These are phyloP conservation scores for Champsocephalus esox DNA, from an alignment of 2,797 vertebrate genomes.

Conservation along the genomic window DNA sequence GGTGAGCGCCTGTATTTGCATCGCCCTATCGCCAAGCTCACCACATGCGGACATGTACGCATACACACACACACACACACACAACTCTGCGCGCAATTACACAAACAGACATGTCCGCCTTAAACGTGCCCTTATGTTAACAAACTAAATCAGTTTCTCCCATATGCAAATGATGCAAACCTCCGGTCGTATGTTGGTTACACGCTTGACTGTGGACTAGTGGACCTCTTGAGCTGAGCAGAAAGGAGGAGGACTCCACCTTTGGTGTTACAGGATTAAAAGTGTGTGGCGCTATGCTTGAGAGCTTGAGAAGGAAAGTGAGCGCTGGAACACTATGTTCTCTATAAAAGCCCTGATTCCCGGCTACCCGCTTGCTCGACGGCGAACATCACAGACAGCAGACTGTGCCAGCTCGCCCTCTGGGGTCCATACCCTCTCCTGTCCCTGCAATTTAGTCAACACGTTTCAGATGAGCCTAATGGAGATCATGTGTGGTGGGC, in stretches of 20 bases:
- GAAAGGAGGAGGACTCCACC: slow-evolving; percentile 60
- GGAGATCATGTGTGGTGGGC: slow-evolving; percentile 82
- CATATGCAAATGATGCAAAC: slow-evolving; percentile 85
- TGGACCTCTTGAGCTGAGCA: slow-evolving; percentile 78
- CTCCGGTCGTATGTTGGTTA: slow-evolving; percentile 82
- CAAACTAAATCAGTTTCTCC: slow-evolving; percentile 85
- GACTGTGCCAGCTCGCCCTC: slow-evolving; percentile 78
- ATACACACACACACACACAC: slow-evolving; percentile 47
- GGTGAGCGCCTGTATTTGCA: slow-evolving; percentile 87
- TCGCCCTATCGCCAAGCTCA: slow-evolving; percentile 71
- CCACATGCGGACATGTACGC: slow-evolving; percentile 63
- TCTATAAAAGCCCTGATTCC: slow-evolving; percentile 77
- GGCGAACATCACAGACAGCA: slow-evolving; percentile 77
- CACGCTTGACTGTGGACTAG: slow-evolving; percentile 88
- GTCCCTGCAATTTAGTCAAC: slow-evolving; percentile 83
- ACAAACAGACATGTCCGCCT: slow-evolving; percentile 61
- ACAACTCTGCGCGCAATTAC: slow-evolving; percentile 34
- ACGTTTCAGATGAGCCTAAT: slow-evolving; percentile 85
- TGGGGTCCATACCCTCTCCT: slow-evolving; percentile 79
- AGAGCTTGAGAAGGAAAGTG: slow-evolving; percentile 51
- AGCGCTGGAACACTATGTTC: slow-evolving; percentile 78
- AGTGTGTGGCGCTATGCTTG: slow-evolving; percentile 53
- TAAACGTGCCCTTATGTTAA: slow-evolving; percentile 74
- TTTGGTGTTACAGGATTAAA: slow-evolving; percentile 52
- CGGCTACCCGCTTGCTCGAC: slow-evolving; percentile 69